Percentiles rank a stretch among this genome's conserved stretches.
phyloP scores from a whole-genome alignment of 2,888 invertebrate genomes.

The Mesoligia furuncula region DNA sequence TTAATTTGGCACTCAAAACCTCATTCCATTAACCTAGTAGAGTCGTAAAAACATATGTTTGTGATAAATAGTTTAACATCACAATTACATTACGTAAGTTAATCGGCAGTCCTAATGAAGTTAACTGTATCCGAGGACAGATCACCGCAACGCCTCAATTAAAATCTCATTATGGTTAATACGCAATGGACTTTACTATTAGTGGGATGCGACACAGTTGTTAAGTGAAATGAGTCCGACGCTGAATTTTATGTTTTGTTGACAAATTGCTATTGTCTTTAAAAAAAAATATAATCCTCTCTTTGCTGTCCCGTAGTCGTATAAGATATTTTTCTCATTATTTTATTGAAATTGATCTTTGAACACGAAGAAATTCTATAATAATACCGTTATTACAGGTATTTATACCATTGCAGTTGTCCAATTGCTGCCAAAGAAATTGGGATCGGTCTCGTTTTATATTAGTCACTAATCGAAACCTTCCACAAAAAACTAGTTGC shows the following conservation, averaged over 20 bases:
- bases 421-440: neutral
- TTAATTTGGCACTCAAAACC: neutral
- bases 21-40: neutral
- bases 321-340: neutral
- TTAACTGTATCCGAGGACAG: conserved; percentile 83
- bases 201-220: conserved; percentile 67
- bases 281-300: neutral
- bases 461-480: neutral
- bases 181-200: conserved; percentile 70
- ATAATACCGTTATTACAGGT: neutral
- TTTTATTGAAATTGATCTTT: neutral
- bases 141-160: conserved; percentile 85
- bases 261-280: conserved; percentile 23
- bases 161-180: conserved; percentile 86
- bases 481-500: neutral
- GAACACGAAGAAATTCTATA: neutral
- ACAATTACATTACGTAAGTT: conserved; percentile 88
- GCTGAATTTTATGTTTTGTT: conserved; percentile 29
- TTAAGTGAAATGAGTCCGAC: conserved; percentile 58
- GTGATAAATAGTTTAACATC: conserved; percentile 60
- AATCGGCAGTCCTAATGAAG: conserved; percentile 84
- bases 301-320: neutral
- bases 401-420: neutral
- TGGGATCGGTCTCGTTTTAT: neutral
- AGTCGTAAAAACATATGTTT: conserved; percentile 17